These are phyloP conservation scores for Cercopithecus petaurista DNA, from an alignment of 2,797 vertebrate genomes.

Conservation along the genomic window DNA sequence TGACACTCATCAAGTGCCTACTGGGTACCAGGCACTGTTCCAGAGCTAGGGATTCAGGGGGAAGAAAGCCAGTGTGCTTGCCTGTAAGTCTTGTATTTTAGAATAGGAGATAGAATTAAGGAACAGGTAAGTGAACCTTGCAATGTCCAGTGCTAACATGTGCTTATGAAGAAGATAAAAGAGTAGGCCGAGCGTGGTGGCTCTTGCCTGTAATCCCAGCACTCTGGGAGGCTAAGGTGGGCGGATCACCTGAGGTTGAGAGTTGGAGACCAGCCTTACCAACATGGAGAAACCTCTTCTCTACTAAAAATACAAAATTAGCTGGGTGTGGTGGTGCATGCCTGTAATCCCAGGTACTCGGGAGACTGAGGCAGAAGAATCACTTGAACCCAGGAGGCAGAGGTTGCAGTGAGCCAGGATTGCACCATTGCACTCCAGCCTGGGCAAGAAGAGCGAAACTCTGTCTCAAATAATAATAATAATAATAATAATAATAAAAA, in stretches of 20 bases:
- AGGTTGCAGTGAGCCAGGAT: not conserved
- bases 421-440: not conserved
- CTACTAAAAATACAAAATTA: not conserved
- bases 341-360: not conserved
- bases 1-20: not conserved
- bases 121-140: not conserved
- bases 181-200: not conserved
- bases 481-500: too few relatives aligned
- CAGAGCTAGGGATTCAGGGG: not conserved
- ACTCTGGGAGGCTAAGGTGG: not conserved
- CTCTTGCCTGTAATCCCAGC: not conserved
- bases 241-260: not conserved
- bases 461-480: not conserved
- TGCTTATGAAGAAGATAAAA: not conserved
- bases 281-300: not conserved
- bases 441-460: not conserved
- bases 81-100: not conserved
- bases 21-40: not conserved
- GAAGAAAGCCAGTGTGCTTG: not conserved
- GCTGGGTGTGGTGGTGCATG: rapidly evolving
- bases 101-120: not conserved
- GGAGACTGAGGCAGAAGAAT: not conserved
- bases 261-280: not conserved
- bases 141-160: not conserved
- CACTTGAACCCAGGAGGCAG: not conserved